Percentiles rank a stretch among this genome's conserved stretches.
phyloP scores from a whole-genome alignment of 1,140 invertebrate species.

The Diuraphis noxia region DNA sequence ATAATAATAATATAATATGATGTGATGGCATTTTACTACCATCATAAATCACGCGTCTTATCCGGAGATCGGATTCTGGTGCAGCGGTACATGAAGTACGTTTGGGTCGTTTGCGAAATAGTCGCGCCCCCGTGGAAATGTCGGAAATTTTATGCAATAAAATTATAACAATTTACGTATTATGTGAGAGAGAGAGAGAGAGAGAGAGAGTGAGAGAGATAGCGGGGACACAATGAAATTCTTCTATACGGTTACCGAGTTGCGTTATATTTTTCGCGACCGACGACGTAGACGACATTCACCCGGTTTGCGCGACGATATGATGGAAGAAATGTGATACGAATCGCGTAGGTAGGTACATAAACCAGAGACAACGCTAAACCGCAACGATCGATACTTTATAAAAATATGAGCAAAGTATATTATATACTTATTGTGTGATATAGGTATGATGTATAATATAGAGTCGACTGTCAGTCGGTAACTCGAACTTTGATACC shows the following conservation, averaged over 20 bases:
- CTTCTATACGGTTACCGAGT: neutral
- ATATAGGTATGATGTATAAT: neutral
- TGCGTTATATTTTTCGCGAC: neutral
- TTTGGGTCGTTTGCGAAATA: neutral
- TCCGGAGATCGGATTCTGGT: neutral
- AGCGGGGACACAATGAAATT: neutral
- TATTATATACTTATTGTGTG: neutral
- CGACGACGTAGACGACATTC: neutral
- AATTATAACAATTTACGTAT: neutral
- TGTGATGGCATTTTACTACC: neutral
- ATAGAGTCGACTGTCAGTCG: neutral
- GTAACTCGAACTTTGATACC: neutral
- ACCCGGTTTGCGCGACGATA: neutral
- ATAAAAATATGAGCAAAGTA: neutral
- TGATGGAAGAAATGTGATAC: neutral
- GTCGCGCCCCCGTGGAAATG: neutral
- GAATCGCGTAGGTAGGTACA: no score
- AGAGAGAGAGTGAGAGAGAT: no score
- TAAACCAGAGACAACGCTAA: neutral
- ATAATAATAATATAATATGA: neutral
- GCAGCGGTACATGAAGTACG: neutral
- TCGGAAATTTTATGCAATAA: neutral
- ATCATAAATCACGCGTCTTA: neutral
- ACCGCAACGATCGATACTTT: slow-evolving; percentile 4
- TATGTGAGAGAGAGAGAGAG: neutral